Evolutionary conservation across 2,888 invertebrate species (phyloP).

Genomic region (Phaedon cochleariae): DNA sequence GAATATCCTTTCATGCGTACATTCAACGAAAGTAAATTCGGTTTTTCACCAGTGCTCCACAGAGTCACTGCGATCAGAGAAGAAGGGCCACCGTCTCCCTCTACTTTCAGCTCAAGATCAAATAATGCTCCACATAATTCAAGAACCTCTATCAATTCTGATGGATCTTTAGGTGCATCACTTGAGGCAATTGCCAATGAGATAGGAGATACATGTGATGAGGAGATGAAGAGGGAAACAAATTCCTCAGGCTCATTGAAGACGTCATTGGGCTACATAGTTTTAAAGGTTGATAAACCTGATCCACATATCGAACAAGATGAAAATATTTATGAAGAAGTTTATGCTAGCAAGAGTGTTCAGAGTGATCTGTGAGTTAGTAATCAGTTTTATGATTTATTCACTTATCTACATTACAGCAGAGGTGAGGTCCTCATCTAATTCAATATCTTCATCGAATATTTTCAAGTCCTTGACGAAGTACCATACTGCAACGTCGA

Average conservation of each 20-base stretch:
- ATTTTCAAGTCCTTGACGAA: slow-evolving; percentile 74
- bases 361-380: neutral
- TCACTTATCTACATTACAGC: neutral
- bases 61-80: neutral
- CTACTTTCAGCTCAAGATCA: neutral
- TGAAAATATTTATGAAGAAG: neutral
- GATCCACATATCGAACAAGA: neutral
- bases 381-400: neutral
- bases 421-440: slow-evolving; percentile 49
- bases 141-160: neutral
- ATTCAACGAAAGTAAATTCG: neutral
- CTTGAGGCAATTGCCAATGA: neutral
- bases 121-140: neutral
- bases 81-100: neutral
- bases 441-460: slow-evolving; percentile 71
- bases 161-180: neutral
- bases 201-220: neutral
- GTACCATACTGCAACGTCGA: slow-evolving; percentile 75
- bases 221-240: neutral
- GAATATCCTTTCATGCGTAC: neutral
- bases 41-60: neutral
- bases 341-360: neutral
- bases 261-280: neutral
- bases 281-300: neutral
- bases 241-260: neutral